phyloP scores from a whole-genome alignment of 2,113 vertebrate species.

The Isurus oxyrinchus region DNA sequence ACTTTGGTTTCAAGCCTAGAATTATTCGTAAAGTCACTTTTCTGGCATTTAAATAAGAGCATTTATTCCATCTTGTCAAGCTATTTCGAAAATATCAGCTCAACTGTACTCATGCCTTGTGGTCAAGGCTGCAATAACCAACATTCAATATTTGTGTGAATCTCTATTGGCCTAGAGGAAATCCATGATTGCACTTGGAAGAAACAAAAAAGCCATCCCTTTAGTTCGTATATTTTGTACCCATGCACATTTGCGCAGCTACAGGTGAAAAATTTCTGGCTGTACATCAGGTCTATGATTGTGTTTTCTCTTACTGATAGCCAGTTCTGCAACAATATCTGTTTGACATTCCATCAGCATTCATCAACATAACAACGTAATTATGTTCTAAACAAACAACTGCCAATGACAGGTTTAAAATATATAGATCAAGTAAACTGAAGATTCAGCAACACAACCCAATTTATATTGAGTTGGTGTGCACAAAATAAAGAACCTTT shows the following conservation, averaged over 20 bases:
- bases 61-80: background rate
- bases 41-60: background rate
- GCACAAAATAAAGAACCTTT: background rate
- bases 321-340: background rate
- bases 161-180: background rate
- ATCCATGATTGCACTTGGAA: background rate
- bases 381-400: slow-evolving; percentile 15
- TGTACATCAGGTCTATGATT: background rate
- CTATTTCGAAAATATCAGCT: background rate
- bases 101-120: background rate
- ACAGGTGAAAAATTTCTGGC: background rate
- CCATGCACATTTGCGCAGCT: background rate
- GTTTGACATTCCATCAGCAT: background rate
- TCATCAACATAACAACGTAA: background rate
- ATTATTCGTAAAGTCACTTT: background rate
- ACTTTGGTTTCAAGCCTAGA: background rate
- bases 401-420: slow-evolving; percentile 24
- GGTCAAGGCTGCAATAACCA: background rate
- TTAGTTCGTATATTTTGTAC: background rate
- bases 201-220: background rate
- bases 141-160: background rate
- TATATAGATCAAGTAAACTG: background rate
- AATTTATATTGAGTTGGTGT: slow-evolving; percentile 17
- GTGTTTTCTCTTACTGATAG: background rate
- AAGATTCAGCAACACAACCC: background rate